Conservation (phyloP, 2,113 vertebrate genomes). For the Haemorhous mexicanus region DNA sequence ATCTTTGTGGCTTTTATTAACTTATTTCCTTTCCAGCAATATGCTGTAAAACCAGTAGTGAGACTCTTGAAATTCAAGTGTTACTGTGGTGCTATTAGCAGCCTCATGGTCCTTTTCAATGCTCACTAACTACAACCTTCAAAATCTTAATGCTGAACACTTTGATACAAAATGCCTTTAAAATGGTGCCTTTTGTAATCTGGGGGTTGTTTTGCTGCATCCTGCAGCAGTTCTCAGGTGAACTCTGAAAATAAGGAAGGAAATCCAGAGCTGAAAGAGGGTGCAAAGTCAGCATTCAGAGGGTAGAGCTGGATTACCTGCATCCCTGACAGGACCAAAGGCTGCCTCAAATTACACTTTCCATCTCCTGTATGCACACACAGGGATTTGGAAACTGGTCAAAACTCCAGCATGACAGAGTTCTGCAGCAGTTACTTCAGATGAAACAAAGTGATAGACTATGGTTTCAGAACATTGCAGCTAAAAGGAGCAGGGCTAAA, state of each 20-base stretch:
- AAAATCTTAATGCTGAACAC: background rate
- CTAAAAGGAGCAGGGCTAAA: background rate
- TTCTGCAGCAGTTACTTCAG: background rate
- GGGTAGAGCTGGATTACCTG: background rate
- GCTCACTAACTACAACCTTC: background rate
- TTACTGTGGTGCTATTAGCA: background rate
- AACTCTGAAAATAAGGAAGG: background rate
- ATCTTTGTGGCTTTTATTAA: constrained; percentile 39
- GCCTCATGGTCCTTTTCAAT: background rate
- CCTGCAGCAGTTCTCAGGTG: background rate
- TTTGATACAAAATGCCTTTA: background rate
- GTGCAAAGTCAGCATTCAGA: background rate
- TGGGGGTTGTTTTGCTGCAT: background rate
- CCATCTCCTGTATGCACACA: background rate
- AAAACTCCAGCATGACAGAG: background rate
- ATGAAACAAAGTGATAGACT: background rate
- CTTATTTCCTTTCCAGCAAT: constrained; percentile 47
- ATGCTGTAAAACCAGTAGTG: background rate
- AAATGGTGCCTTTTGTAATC: background rate
- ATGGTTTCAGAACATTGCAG: background rate
- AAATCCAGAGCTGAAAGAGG: background rate
- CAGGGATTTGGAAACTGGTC: background rate
- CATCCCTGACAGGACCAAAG: background rate
- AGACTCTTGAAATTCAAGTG: background rate
- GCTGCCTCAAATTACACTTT: background rate